Percentiles rank a stretch among this genome's conserved stretches.
Conservation (phyloP, 1,140 invertebrate genomes). For the Ericerus pela region DNA sequence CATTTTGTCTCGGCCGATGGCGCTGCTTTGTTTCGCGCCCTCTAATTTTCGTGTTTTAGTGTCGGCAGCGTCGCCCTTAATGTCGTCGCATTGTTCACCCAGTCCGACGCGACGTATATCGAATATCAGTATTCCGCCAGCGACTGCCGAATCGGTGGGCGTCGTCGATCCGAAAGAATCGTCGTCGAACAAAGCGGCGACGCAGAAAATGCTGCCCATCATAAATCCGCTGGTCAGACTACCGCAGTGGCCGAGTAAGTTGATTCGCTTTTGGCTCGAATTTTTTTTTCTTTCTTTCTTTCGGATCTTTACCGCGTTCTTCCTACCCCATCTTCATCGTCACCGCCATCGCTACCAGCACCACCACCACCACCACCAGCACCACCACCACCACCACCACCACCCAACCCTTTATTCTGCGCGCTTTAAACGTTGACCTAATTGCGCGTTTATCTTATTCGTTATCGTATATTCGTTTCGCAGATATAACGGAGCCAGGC, state of each 20-base stretch:
- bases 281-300: neutral
- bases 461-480: slow-evolving; percentile 15
- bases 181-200: slow-evolving; percentile 20
- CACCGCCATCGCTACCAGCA: neutral
- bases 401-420: neutral
- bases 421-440: neutral
- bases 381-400: neutral
- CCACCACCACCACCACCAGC: neutral
- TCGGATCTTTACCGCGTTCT: neutral
- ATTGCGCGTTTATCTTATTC: no score
- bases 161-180: slow-evolving; percentile 15
- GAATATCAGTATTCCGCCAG: slow-evolving; percentile 17
- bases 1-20: no score
- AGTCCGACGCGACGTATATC: slow-evolving; percentile 23
- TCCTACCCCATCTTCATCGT: neutral
- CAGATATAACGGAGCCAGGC: slow-evolving; percentile 48
- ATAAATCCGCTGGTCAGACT: slow-evolving; percentile 75
- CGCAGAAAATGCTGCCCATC: slow-evolving; percentile 63
- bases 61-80: slow-evolving; percentile 28
- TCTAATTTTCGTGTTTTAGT: slow-evolving; percentile 18
- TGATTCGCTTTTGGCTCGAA: neutral
- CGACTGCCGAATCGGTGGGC: no score
- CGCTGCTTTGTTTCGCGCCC: neutral
- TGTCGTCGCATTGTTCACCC: slow-evolving; percentile 26
- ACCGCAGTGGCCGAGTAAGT: slow-evolving; percentile 75